A percentile compares a stretch with the other conserved stretches of the same genome.
Conservation (phyloP, 2,797 vertebrate genomes). For the Tangara arthus region DNA sequence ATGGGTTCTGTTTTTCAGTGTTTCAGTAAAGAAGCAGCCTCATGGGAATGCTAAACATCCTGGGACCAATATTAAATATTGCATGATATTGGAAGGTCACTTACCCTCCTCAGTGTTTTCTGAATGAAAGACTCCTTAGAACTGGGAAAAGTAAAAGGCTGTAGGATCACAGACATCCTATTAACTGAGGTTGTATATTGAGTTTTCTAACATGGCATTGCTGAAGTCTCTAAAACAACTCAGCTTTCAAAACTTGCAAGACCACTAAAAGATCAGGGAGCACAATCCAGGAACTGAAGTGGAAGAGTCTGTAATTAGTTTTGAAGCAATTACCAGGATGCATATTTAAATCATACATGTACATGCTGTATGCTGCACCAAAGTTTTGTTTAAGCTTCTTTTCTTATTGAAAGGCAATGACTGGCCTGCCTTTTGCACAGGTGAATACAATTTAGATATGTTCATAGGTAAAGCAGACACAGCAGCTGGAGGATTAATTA, state of each 20-base stretch:
- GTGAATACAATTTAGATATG: constrained; percentile 33
- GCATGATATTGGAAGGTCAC: background rate
- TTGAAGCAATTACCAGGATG: background rate
- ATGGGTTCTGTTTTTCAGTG: rapidly evolving
- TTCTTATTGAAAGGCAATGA: constrained; percentile 33
- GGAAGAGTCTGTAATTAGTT: background rate
- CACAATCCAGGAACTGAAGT: background rate
- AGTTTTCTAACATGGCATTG: background rate
- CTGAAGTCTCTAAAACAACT: background rate
- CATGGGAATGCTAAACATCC: background rate
- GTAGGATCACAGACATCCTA: background rate
- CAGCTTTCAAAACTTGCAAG: background rate
- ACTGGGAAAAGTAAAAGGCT: background rate
- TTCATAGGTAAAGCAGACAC: constrained; percentile 20
- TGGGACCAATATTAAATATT: background rate
- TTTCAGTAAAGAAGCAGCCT: background rate
- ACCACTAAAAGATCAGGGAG: background rate
- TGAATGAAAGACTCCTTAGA: background rate
- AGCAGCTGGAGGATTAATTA: constrained; percentile 70
- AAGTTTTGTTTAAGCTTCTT: constrained; percentile 33
- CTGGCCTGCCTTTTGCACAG: constrained; percentile 23
- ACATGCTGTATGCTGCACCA: background rate
- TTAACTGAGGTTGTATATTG: background rate
- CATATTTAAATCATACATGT: constrained; percentile 3
- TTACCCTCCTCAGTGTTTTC: background rate